Conservation (phyloP, 2,888 invertebrate genomes). For the Autographa gamma region DNA sequence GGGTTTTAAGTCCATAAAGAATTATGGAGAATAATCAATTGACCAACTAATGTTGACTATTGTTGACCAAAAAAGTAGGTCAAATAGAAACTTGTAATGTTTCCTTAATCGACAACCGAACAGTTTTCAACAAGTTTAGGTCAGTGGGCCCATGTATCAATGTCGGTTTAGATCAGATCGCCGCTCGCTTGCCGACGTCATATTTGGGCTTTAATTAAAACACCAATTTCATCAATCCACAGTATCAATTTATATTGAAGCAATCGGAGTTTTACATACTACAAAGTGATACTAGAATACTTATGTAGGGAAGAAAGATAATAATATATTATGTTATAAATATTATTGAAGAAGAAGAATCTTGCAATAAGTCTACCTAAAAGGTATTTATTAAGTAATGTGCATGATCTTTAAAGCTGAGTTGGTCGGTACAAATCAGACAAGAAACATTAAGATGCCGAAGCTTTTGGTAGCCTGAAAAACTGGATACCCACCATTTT, state of each 20-base stretch:
- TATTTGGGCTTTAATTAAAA: conserved; percentile 3
- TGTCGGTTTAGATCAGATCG: not conserved
- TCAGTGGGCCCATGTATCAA: not conserved
- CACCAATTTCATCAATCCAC: not conserved
- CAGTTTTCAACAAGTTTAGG: not conserved
- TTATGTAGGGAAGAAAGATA: too few species aligned
- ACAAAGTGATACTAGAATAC: too few species aligned
- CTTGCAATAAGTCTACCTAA: too few species aligned
- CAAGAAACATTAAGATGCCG: too few species aligned
- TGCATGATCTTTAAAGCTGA: too few species aligned
- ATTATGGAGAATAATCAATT: not conserved
- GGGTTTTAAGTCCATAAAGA: not conserved
- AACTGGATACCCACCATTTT: too few species aligned
- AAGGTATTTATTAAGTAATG: too few species aligned
- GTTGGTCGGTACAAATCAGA: too few species aligned
- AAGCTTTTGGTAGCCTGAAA: too few species aligned
- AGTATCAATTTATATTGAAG: not conserved
- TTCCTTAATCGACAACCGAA: not conserved
- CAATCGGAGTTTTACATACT: not conserved
- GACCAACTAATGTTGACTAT: not conserved
- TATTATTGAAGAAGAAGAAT: too few species aligned
- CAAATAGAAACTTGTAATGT: not conserved
- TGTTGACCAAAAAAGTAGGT: not conserved
- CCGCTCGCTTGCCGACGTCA: not conserved
- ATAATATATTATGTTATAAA: too few species aligned